Base-by-base conservation (phyloP, 2,888 invertebrate genomes). In the Pheosia gnoma region DNA sequence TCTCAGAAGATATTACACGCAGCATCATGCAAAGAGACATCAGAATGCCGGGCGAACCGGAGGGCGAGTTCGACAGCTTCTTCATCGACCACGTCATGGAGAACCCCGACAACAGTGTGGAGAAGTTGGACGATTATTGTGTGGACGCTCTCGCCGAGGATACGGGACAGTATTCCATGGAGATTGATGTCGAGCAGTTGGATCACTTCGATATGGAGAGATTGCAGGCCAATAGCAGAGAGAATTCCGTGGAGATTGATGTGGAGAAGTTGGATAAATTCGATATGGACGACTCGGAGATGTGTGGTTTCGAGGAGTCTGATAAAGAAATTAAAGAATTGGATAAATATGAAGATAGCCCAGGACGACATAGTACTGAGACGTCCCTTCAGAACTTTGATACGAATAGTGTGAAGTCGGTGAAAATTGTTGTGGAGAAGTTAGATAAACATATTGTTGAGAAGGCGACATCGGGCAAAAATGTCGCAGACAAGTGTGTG, bases 1-100 rank as follows among this genome's bases (percentile, higher is more conserved):
- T 72, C 0, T 63, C 70, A 9, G 72, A 72, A 9, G 72, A 72
- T 3, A 51, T 72, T 4, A 59, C 70, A 0, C 59, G 57, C 0
- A 67, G 53, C 38, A 54, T 67, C 0, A 11, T 62, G 8, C 59
- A 72, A 4, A 47, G 54, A 4, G 59, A 63, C 0, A 53, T 5
- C 0, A 25, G 13, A n/a, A 25, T 3, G 51, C 5, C 3, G 5
- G 11, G 0, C 0, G 8, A 0, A 0, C 3, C 37, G 38, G 56
- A 59, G 0, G 60, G 66, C 0, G 59, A n/a, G 1, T 61, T 65
- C 11, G 65, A 71, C 0, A 53, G 65, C 0, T 59, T 71, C 41
- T 66, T 63, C 2, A 60, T 69, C 3, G 66, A 58, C 4, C 59
- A 69, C 3, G 60, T 59, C 0, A 0, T 71, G 57, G 37, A 66